Percentiles rank a stretch among this genome's conserved stretches.
Conservation (phyloP, 1,140 invertebrate genomes). For the Atta colombica region DNA sequence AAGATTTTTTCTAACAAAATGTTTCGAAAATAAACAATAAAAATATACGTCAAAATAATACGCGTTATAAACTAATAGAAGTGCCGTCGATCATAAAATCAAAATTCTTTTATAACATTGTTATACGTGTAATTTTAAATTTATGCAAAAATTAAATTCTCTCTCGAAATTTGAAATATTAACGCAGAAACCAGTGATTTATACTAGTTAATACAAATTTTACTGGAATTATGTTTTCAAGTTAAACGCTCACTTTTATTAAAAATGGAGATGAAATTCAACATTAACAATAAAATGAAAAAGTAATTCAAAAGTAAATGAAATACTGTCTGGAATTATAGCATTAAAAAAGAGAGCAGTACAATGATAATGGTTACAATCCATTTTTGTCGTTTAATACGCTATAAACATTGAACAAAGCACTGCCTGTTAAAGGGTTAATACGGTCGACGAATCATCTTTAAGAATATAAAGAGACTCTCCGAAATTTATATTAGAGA, state of each 20-base stretch:
- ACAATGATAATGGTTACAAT: conserved; percentile 17
- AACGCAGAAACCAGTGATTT: not conserved
- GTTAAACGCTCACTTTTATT: conserved; percentile 7
- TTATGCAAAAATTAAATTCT: conserved; percentile 5
- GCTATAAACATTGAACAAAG: conserved; percentile 46
- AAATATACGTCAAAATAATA: not conserved
- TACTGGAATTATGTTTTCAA: not conserved
- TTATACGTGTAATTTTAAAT: not conserved
- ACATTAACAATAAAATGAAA: conserved; percentile 14
- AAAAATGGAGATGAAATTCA: conserved; percentile 11
- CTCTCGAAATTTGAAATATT: conserved; percentile 6
- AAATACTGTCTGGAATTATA: not conserved
- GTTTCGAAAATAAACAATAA: not conserved
- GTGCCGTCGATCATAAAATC: not conserved
- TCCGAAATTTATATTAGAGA: conserved; percentile 54
- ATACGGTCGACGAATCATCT: conserved; percentile 46
- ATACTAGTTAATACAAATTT: not conserved
- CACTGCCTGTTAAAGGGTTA: conserved; percentile 42
- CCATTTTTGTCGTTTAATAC: conserved; percentile 6
- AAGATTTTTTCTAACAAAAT: not conserved
- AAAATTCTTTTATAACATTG: not conserved
- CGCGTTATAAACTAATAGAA: not conserved
- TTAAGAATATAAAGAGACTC: conserved; percentile 56
- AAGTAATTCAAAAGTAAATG: conserved; percentile 1
- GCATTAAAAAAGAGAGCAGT: not conserved